These are phyloP conservation scores for Stenopsyche tienmushanensis DNA, from an alignment of 1,140 invertebrate species.

Conservation along the genomic window DNA sequence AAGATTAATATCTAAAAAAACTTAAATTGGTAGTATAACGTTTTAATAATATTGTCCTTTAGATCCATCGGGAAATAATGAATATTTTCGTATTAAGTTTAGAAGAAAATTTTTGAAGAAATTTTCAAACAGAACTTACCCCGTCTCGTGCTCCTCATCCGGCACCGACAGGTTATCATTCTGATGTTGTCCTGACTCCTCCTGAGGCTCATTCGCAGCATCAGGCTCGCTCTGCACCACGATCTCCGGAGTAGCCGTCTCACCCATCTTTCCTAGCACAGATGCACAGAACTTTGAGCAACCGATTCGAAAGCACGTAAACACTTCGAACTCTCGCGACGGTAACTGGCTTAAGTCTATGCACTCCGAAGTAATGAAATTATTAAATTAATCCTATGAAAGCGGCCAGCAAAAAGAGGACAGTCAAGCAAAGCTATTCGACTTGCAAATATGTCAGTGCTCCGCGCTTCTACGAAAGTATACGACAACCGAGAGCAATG, in stretches of 20 bases:
- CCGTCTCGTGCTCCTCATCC: slow-evolving; percentile 44
- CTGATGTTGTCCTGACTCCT: slow-evolving; percentile 39
- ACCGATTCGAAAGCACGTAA: slow-evolving; percentile 40
- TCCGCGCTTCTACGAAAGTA: neutral
- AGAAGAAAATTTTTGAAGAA: neutral
- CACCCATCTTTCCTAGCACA: slow-evolving; percentile 46
- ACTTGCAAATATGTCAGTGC: neutral
- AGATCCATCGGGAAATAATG: neutral
- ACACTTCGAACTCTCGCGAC: slow-evolving; percentile 42
- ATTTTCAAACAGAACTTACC: slow-evolving; percentile 43
- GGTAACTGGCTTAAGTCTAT: slow-evolving; percentile 45
- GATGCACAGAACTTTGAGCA: slow-evolving; percentile 37
- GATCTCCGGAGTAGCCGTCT: slow-evolving; percentile 44
- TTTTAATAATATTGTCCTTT: slow-evolving; percentile 2
- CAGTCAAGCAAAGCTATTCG: slow-evolving; percentile 10
- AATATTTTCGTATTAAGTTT: neutral
- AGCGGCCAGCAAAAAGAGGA: slow-evolving; percentile 44
- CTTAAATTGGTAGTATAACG: neutral
- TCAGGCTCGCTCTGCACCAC: slow-evolving; percentile 47
- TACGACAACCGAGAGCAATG: neutral
- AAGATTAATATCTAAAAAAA: too few relatives aligned
- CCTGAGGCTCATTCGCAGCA: slow-evolving; percentile 43
- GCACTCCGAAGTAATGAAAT: slow-evolving; percentile 44
- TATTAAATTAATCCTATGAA: slow-evolving; percentile 57
- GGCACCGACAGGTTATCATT: slow-evolving; percentile 39